phyloP scores from a whole-genome alignment of 2,888 invertebrate genomes.

The Hyppa rectilinea region DNA sequence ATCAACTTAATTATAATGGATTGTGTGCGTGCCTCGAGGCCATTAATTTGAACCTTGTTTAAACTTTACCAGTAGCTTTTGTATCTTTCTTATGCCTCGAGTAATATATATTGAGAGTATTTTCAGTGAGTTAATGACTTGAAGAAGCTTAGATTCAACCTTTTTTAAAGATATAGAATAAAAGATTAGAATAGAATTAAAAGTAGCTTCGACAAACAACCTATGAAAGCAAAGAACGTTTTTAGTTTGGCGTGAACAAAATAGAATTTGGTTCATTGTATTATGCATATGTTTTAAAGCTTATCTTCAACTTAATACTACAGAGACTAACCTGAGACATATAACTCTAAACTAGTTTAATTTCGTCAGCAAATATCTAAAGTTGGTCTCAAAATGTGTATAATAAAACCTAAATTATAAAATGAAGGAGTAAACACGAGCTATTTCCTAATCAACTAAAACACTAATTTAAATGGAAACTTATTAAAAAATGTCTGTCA shows the following conservation, averaged over 20 bases:
- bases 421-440: constrained; percentile 40
- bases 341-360: constrained; percentile 43
- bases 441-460: constrained; percentile 49
- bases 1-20: constrained; percentile 41
- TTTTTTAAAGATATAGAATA: too few relatives aligned
- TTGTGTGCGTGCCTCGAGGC: constrained; percentile 20
- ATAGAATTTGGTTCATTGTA: background rate
- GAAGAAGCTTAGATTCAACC: background rate
- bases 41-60: constrained; percentile 38
- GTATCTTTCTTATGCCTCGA: background rate
- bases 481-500: constrained; percentile 54
- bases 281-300: constrained; percentile 10
- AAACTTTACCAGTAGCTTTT: constrained; percentile 2
- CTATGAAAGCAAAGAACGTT: background rate
- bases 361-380: constrained; percentile 29
- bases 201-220: background rate
- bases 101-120: constrained; percentile 10
- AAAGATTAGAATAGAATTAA: background rate
- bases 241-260: constrained; percentile 4
- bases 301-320: constrained; percentile 32
- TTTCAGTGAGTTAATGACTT: background rate
- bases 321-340: constrained; percentile 29
- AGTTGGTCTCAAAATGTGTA: constrained; percentile 52
- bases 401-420: constrained; percentile 36
- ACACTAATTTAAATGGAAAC: constrained; percentile 32